Evolutionary conservation across 2,797 vertebrate genomes (phyloP).

Genomic region (Eurystomus glaucurus): DNA sequence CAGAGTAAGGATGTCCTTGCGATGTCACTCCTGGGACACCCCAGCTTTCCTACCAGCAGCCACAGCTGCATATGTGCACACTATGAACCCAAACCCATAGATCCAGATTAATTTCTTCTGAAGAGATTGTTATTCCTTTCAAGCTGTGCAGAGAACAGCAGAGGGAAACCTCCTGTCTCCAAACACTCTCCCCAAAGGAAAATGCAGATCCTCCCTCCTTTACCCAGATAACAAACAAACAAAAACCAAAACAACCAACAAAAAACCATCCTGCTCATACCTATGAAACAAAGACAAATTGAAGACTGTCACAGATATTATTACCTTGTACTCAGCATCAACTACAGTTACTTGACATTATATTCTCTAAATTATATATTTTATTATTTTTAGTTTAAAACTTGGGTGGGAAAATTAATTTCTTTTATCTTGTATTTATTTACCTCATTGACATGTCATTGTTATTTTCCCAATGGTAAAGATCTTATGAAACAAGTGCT

Average conservation of each 20-base stretch:
- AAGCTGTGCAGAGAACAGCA: background rate
- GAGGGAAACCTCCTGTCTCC: background rate
- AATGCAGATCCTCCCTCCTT: background rate
- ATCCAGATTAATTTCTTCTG: background rate
- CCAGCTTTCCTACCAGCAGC: background rate
- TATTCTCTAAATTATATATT: background rate
- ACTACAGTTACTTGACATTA: background rate
- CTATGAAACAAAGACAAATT: background rate
- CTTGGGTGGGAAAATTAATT: fast-evolving
- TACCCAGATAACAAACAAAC: background rate
- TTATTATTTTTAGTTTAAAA: background rate
- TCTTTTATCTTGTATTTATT: background rate
- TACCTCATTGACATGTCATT: background rate
- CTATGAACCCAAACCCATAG: background rate
- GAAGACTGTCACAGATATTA: background rate
- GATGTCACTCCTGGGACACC: background rate
- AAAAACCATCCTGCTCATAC: background rate
- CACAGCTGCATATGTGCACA: fast-evolving
- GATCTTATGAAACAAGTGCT: background rate
- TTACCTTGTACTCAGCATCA: background rate
- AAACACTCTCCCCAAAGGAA: background rate
- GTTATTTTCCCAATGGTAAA: background rate
- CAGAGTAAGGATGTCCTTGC: background rate
- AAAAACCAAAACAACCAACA: too few relatives aligned
- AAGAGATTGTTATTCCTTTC: background rate